Conservation (phyloP, 2,113 vertebrate species). For the Forbesichthys agassizii region DNA sequence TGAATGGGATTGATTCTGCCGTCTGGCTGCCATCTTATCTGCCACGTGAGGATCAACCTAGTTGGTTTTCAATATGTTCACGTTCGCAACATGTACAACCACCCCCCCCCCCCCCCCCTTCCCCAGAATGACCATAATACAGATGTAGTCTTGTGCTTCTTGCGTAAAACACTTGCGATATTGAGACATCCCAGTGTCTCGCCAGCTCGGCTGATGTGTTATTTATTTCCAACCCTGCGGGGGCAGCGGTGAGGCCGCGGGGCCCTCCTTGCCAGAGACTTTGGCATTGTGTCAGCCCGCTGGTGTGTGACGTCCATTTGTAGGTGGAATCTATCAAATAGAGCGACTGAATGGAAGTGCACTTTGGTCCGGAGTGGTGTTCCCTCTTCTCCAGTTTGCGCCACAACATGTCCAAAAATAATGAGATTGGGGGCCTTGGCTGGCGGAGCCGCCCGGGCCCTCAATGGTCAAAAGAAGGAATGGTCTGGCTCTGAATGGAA, state of each 20-base stretch:
- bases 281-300: slow-evolving; percentile 56
- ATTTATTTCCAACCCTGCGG: slow-evolving; percentile 31
- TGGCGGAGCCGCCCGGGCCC: slow-evolving; percentile 67
- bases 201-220: slow-evolving; percentile 1
- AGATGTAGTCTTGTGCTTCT: no score
- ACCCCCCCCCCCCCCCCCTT: no score
- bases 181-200: neutral
- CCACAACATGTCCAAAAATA: slow-evolving; percentile 79
- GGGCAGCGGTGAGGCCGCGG: slow-evolving; percentile 29
- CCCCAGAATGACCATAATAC: no score
- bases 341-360: slow-evolving; percentile 78
- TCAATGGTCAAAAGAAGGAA: slow-evolving; percentile 76
- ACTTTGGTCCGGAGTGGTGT: slow-evolving; percentile 71
- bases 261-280: slow-evolving; percentile 33
- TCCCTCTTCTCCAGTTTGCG: slow-evolving; percentile 70
- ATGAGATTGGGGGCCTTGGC: slow-evolving; percentile 74
- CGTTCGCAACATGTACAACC: neutral
- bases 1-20: slow-evolving; percentile 67
- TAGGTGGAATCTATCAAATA: slow-evolving; percentile 70
- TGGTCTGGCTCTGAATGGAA: slow-evolving; percentile 73
- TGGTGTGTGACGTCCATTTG: slow-evolving; percentile 70
- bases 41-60: slow-evolving; percentile 53
- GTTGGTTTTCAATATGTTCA: neutral
- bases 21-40: slow-evolving; percentile 63
- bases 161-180: no score